Percentiles rank a stretch among this genome's conserved stretches.
These are phyloP conservation scores for Pyrocoelia pectoralis DNA, from an alignment of 2,888 invertebrate genomes.

Conservation along the genomic window DNA sequence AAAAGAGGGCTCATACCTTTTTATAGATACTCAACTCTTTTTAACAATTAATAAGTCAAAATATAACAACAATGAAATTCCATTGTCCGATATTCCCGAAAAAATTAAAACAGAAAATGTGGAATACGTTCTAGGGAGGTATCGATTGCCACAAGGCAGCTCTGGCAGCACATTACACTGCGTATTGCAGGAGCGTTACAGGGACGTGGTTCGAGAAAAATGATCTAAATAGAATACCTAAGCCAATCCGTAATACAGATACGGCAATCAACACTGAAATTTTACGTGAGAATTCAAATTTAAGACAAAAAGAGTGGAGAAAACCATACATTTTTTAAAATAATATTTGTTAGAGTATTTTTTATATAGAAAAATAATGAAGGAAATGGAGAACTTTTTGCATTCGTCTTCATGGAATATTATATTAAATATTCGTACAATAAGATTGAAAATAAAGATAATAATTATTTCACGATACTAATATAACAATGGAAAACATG, in stretches of 20 bases:
- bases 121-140: slow-evolving; percentile 6
- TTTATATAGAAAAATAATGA: too few species aligned
- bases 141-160: slow-evolving; percentile 13
- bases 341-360: too few species aligned
- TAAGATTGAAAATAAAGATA: too few species aligned
- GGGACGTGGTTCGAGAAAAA: slow-evolving; percentile 13
- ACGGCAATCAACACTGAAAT: slow-evolving; percentile 10
- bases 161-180: slow-evolving; percentile 8
- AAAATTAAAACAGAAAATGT: slow-evolving; percentile 6
- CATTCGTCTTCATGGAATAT: too few species aligned
- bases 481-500: too few species aligned
- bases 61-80: slow-evolving; percentile 10
- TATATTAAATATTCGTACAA: too few species aligned
- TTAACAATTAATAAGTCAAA: slow-evolving; percentile 14
- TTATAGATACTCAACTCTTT: slow-evolving; percentile 12
- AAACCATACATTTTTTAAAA: too few species aligned
- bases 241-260: slow-evolving; percentile 9
- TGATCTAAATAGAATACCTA: slow-evolving; percentile 6
- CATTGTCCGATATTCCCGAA: slow-evolving; percentile 6
- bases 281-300: slow-evolving; percentile 1
- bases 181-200: slow-evolving; percentile 7
- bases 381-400: too few species aligned
- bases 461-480: too few species aligned
- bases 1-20: slow-evolving; percentile 10
- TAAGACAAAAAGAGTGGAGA: neutral